Evolutionary conservation across 2,797 vertebrate genomes (phyloP).

Genomic region (Helicolenus hilgendorfi): DNA sequence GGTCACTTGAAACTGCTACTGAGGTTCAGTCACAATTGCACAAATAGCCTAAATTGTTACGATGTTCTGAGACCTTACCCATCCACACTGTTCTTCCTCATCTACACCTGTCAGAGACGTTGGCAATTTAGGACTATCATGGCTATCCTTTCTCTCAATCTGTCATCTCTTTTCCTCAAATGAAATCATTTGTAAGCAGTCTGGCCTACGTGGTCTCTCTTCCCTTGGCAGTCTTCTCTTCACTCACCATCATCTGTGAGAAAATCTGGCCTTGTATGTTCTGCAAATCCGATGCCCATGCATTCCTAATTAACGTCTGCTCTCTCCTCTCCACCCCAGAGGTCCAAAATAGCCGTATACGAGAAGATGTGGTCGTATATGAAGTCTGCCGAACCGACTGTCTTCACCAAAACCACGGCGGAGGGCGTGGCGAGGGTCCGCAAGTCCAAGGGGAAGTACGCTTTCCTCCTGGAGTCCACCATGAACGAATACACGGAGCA

Average conservation of each 20-base stretch:
- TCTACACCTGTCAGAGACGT: not conserved
- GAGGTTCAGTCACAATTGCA: not conserved
- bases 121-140: not conserved
- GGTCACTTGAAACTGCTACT: not conserved
- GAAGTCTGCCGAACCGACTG: constrained; percentile 98
- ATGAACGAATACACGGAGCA: constrained; percentile 99
- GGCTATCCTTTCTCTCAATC: not conserved
- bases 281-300: not conserved
- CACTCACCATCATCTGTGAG: not conserved
- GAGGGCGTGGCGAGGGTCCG: constrained; percentile 98
- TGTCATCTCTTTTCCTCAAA: not conserved
- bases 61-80: not conserved
- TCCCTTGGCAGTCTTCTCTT: not conserved
- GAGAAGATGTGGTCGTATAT: constrained; percentile 99
- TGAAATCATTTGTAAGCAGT: not conserved
- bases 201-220: not conserved
- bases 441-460: constrained; percentile 99
- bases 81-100: not conserved
- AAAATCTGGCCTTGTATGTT: not conserved
- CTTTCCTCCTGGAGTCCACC: constrained; percentile 99
- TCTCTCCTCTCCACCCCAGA: constrained; percentile 85
- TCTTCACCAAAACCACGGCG: constrained; percentile 98
- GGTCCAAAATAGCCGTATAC: constrained; percentile 99
- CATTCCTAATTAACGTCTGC: constrained; percentile 13
- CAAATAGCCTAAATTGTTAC: not conserved